These are phyloP conservation scores for Melanostoma scalare DNA, from an alignment of 2,888 invertebrate species.

Conservation along the genomic window DNA sequence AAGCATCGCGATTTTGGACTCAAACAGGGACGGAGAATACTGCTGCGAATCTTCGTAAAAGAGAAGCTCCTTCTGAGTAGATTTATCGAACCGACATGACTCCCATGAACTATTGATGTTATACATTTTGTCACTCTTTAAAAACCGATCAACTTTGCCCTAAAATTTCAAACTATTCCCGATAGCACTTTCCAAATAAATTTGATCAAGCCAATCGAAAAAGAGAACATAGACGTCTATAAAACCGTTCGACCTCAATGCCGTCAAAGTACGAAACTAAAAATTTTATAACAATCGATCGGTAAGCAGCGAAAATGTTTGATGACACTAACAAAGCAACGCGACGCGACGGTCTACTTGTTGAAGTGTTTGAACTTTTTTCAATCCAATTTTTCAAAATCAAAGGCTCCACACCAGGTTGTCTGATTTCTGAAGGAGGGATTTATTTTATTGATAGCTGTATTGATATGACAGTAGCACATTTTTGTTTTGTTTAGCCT, in stretches of 20 bases:
- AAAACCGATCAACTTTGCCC: background rate
- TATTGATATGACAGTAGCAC: constrained; percentile 36
- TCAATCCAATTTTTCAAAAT: constrained; percentile 54
- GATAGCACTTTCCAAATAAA: background rate
- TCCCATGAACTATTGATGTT: constrained; percentile 54
- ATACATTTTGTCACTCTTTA: constrained; percentile 31
- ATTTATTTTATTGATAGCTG: constrained; percentile 41
- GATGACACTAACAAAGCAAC: background rate
- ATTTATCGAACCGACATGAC: constrained; percentile 30
- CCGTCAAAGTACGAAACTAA: constrained; percentile 53
- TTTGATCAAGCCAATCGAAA: background rate
- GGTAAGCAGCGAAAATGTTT: background rate
- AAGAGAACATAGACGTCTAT: background rate
- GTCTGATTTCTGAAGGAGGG: constrained; percentile 32
- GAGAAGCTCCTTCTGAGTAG: constrained; percentile 39
- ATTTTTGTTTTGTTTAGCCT: constrained; percentile 28
- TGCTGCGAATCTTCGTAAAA: constrained; percentile 57
- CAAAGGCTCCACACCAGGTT: constrained; percentile 50
- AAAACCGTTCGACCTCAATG: constrained; percentile 58
- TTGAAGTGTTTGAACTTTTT: constrained; percentile 48
- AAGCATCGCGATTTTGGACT: constrained; percentile 43
- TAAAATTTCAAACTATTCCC: background rate
- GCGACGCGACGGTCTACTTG: background rate
- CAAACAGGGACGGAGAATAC: constrained; percentile 27
- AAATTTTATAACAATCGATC: constrained; percentile 15